Evolutionary conservation across 2,797 vertebrate species (phyloP).

Genomic region (Chaenodraco wilsoni): DNA sequence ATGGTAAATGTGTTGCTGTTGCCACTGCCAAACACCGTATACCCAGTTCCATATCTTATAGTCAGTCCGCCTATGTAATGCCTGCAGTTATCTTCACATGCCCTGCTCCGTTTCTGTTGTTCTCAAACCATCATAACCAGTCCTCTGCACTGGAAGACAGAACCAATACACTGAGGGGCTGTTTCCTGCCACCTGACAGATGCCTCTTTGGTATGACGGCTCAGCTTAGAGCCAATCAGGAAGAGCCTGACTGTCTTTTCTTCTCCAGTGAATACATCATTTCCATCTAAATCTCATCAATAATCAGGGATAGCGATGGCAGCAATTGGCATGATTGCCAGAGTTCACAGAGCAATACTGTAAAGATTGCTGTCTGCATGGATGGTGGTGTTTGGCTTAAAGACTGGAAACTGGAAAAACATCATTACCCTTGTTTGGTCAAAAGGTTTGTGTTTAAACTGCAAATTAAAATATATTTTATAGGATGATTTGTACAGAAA

Average conservation of each 20-base stretch:
- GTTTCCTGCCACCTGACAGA: conserved; percentile 65
- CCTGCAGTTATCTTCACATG: conserved; percentile 35
- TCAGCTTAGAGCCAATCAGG: conserved; percentile 75
- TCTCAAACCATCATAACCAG: conserved; percentile 50
- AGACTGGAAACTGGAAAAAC: background rate
- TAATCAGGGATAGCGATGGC: conserved; percentile 63
- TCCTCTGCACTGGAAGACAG: conserved; percentile 52
- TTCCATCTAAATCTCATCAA: conserved; percentile 72
- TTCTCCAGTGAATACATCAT: conserved; percentile 62
- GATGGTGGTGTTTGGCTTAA: conserved; percentile 16
- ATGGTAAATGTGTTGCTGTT: conserved; percentile 54
- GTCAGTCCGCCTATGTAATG: conserved; percentile 53
- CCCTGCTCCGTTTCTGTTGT: conserved; percentile 43
- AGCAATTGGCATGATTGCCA: conserved; percentile 63
- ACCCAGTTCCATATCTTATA: conserved; percentile 41
- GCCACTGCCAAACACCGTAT: conserved; percentile 52
- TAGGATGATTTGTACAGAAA: background rate
- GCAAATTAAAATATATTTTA: background rate
- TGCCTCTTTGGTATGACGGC: conserved; percentile 59
- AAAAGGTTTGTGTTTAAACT: background rate
- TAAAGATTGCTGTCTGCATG: conserved; percentile 34
- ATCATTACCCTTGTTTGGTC: background rate
- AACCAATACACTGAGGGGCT: conserved; percentile 52
- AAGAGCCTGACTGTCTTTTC: conserved; percentile 49
- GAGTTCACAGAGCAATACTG: conserved; percentile 52